Conservation (phyloP, 2,888 invertebrate species). For the Xanthorhoe spadicearia region DNA sequence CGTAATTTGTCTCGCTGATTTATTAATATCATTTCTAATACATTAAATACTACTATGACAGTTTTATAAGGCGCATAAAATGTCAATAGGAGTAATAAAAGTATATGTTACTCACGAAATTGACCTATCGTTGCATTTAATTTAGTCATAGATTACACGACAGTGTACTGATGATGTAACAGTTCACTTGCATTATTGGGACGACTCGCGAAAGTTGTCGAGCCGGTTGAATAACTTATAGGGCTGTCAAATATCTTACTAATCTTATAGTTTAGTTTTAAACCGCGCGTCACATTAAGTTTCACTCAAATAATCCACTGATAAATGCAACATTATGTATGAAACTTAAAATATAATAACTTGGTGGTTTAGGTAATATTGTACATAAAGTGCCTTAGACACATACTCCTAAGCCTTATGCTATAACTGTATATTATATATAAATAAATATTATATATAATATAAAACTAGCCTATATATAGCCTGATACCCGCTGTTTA, state of each 20-base stretch:
- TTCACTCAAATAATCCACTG: too few species aligned
- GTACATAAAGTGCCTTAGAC: too few species aligned
- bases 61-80: background rate
- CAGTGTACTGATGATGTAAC: slow-evolving; percentile 57
- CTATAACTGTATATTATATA: too few species aligned
- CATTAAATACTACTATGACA: background rate
- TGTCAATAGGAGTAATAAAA: slow-evolving; percentile 10
- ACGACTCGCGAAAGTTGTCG: slow-evolving; percentile 76
- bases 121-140: slow-evolving; percentile 31
- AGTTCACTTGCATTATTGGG: slow-evolving; percentile 70
- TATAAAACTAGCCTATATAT: background rate
- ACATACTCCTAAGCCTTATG: too few species aligned
- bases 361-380: too few species aligned
- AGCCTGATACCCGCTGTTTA: background rate
- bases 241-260: slow-evolving; percentile 45
- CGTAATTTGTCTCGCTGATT: background rate
- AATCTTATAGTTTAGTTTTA: too few species aligned
- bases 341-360: too few species aligned
- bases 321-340: too few species aligned
- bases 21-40: background rate
- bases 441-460: too few species aligned
- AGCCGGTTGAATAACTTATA: slow-evolving; percentile 53
- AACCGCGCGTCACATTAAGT: too few species aligned
- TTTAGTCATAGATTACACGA: slow-evolving; percentile 43
- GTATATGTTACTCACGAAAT: slow-evolving; percentile 9